phyloP scores from a whole-genome alignment of 2,888 invertebrate species.

The Coleophora flavipennella region DNA sequence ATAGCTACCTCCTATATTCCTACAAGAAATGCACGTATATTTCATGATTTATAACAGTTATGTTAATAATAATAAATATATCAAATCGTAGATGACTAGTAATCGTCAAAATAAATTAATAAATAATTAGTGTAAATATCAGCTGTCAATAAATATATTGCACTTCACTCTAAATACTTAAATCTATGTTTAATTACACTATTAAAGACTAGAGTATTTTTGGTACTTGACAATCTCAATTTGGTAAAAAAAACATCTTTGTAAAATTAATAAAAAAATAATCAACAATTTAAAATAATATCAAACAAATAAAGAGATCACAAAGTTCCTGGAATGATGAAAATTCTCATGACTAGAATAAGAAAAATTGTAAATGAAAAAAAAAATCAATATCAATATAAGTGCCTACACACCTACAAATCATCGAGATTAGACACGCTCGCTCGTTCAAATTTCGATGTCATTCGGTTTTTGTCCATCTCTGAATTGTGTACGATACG shows the following conservation, averaged over 20 bases:
- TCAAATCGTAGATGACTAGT: constrained; percentile 34
- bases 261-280: constrained; percentile 28
- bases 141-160: constrained; percentile 35
- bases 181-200: constrained; percentile 1
- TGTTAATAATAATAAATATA: constrained; percentile 14
- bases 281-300: constrained; percentile 30
- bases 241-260: constrained; percentile 7
- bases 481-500: too few relatives aligned
- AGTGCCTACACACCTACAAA: too few relatives aligned
- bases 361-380: too few relatives aligned
- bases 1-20: constrained; percentile 4
- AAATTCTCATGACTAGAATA: constrained; percentile 1
- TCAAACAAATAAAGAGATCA: constrained; percentile 18
- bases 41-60: constrained; percentile 12
- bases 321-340: constrained; percentile 17
- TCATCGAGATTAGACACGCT: too few relatives aligned
- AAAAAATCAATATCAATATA: too few relatives aligned
- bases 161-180: constrained; percentile 35
- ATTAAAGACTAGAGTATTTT: constrained; percentile 28
- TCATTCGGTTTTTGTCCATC: too few relatives aligned
- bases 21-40: neutral
- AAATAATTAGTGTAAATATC: constrained; percentile 37
- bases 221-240: constrained; percentile 21
- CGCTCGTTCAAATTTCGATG: too few relatives aligned
- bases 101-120: constrained; percentile 19